These are phyloP conservation scores for Drosophila tropicalis DNA, from an alignment of 1,140 invertebrate species.

Conservation along the genomic window DNA sequence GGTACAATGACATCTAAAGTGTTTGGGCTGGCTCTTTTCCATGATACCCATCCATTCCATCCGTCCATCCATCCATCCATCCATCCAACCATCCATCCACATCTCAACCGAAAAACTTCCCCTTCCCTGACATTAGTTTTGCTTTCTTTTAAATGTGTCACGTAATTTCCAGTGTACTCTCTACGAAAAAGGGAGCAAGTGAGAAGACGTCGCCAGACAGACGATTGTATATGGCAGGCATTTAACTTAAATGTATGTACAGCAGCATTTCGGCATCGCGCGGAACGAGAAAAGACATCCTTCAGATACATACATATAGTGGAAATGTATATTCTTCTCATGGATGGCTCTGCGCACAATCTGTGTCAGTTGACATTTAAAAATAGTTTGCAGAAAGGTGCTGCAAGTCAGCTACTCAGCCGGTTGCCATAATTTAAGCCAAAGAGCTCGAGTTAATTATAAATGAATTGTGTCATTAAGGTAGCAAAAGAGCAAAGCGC, in stretches of 20 bases:
- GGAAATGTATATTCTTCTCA: background rate
- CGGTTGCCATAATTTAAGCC: slow-evolving; percentile 6
- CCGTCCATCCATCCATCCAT: background rate
- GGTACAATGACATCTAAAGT: slow-evolving; percentile 81
- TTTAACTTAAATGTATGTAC: slow-evolving; percentile 76
- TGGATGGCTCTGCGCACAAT: slow-evolving; percentile 28
- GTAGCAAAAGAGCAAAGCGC: background rate
- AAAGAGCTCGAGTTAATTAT: slow-evolving; percentile 7
- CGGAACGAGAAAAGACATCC: slow-evolving; percentile 9
- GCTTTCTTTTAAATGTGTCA: slow-evolving; percentile 80
- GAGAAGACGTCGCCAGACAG: slow-evolving; percentile 30
- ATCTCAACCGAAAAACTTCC: slow-evolving; percentile 9
- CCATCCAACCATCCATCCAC: slow-evolving; percentile 8
- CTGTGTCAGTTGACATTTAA: slow-evolving; percentile 73
- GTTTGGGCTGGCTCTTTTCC: slow-evolving; percentile 67
- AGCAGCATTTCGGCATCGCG: slow-evolving; percentile 65
- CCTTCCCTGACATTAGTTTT: slow-evolving; percentile 74
- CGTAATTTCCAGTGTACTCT: slow-evolving; percentile 61
- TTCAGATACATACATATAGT: background rate
- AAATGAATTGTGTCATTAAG: slow-evolving; percentile 8
- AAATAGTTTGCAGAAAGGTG: slow-evolving; percentile 51
- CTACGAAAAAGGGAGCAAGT: slow-evolving; percentile 14
- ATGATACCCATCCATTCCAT: slow-evolving; percentile 32
- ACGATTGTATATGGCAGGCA: slow-evolving; percentile 76
- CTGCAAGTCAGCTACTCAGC: slow-evolving; percentile 41